A percentile compares a stretch with the other conserved stretches of the same genome.
phyloP scores from a whole-genome alignment of 1,140 invertebrate species.

The Drosophila parabipectinata region DNA sequence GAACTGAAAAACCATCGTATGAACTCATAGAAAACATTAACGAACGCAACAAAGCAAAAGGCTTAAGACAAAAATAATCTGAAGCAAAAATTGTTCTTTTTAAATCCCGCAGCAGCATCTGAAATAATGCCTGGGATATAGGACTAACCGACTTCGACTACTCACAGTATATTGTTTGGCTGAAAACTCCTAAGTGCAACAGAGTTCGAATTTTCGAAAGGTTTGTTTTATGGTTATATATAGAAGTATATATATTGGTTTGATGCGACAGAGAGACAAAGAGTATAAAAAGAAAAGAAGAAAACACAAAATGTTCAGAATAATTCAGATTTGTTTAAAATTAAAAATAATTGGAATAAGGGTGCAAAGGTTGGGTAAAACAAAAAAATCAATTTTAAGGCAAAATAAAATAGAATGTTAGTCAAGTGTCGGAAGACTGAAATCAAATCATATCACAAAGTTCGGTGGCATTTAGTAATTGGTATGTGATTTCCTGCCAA shows the following conservation, averaged over 20 bases:
- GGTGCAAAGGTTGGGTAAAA: conserved; percentile 5
- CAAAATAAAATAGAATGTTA: conserved; percentile 7
- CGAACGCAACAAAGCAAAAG: conserved; percentile 55
- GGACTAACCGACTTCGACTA: conserved; percentile 58
- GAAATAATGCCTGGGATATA: conserved; percentile 37
- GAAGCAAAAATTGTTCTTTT: conserved; percentile 33
- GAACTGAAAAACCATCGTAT: conserved; percentile 6
- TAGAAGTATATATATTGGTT: conserved; percentile 21
- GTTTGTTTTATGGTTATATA: conserved; percentile 38
- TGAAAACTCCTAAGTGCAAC: conserved; percentile 82
- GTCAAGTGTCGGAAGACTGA: conserved; percentile 8
- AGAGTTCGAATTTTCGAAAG: conserved; percentile 43
- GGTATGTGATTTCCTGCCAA: conserved; percentile 15
- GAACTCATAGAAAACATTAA: conserved; percentile 41
- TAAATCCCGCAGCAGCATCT: conserved; percentile 26
- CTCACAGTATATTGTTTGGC: conserved; percentile 84
- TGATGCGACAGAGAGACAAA: conserved; percentile 46
- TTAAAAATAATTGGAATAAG: conserved; percentile 17
- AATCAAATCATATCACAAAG: conserved; percentile 29
- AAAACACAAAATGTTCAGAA: conserved; percentile 55
- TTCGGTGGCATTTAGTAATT: conserved; percentile 8
- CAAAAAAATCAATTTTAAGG: background rate
- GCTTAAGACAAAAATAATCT: conserved; percentile 53
- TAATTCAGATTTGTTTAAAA: conserved; percentile 42
- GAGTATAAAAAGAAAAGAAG: conserved; percentile 68